These are phyloP conservation scores for Lanistes nyassanus DNA, from an alignment of 1,140 invertebrate genomes.

Conservation along the genomic window DNA sequence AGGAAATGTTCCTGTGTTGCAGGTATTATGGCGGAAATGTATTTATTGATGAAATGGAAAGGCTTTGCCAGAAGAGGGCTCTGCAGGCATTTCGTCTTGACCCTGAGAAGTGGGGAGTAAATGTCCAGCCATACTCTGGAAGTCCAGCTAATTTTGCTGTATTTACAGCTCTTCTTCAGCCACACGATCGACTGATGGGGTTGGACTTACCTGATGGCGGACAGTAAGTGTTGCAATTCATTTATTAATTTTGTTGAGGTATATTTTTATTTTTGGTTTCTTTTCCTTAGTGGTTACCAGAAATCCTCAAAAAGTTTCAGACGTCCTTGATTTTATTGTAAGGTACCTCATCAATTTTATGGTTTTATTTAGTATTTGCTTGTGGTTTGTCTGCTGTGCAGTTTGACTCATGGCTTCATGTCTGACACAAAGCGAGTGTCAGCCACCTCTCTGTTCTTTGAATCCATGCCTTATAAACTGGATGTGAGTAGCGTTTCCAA, in stretches of 20 bases:
- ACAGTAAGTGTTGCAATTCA: slow-evolving; percentile 71
- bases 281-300: neutral
- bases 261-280: slow-evolving; percentile 9
- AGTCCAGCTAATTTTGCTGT: slow-evolving; percentile 96
- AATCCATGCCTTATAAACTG: slow-evolving; percentile 98
- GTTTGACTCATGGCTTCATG: slow-evolving; percentile 89
- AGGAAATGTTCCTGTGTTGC: slow-evolving; percentile 63
- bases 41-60: slow-evolving; percentile 93
- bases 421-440: slow-evolving; percentile 93
- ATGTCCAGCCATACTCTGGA: slow-evolving; percentile 96
- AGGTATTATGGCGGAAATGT: slow-evolving; percentile 95
- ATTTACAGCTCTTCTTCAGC: slow-evolving; percentile 74
- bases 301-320: too few relatives aligned
- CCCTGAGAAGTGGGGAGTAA: slow-evolving; percentile 92
- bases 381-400: slow-evolving; percentile 39
- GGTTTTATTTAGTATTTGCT: neutral
- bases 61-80: slow-evolving; percentile 86
- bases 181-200: slow-evolving; percentile 96
- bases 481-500: slow-evolving; percentile 69
- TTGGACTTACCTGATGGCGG: slow-evolving; percentile 96
- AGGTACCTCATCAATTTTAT: neutral
- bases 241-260: slow-evolving; percentile 1
- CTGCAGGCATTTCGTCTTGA: slow-evolving; percentile 85
- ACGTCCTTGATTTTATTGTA: neutral
- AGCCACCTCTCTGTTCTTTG: slow-evolving; percentile 97